These are phyloP conservation scores for Blera fallax DNA, from an alignment of 2,888 invertebrate genomes.

Conservation along the genomic window DNA sequence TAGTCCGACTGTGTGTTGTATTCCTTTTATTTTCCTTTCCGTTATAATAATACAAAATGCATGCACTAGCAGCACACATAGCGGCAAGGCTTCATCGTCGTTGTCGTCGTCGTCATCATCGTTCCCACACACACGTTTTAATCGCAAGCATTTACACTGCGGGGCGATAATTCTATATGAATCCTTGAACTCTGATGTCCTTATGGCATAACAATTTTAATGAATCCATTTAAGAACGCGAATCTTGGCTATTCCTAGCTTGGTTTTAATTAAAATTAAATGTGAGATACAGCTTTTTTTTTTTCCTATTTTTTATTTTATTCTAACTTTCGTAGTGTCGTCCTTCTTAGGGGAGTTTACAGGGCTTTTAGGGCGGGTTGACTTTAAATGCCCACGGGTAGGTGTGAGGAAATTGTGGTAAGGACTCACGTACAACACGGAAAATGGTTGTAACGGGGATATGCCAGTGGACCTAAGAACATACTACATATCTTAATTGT, in stretches of 20 bases:
- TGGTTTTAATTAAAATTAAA: constrained; percentile 72
- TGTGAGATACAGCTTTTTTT: constrained; percentile 36
- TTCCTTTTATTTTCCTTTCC: constrained; percentile 15
- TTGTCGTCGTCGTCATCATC: neutral
- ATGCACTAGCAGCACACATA: neutral
- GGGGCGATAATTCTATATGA: constrained; percentile 48
- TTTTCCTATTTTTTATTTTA: constrained; percentile 10
- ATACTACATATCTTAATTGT: constrained; percentile 63
- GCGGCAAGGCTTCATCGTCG: neutral
- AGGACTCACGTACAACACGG: constrained; percentile 57
- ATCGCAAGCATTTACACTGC: constrained; percentile 56
- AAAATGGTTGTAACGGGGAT: constrained; percentile 39
- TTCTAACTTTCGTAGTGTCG: constrained; percentile 5
- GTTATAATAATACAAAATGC: constrained; percentile 25
- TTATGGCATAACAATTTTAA: constrained; percentile 67
- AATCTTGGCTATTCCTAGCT: constrained; percentile 59
- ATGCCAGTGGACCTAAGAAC: constrained; percentile 23
- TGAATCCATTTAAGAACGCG: constrained; percentile 70
- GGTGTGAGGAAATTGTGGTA: constrained; percentile 35
- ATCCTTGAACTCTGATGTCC: constrained; percentile 70
- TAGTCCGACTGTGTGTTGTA: constrained; percentile 38
- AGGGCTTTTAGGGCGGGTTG: constrained; percentile 30
- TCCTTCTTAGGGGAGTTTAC: constrained; percentile 8
- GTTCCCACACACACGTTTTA: constrained; percentile 23
- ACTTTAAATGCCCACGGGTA: constrained; percentile 48